Evolutionary conservation across 2,113 vertebrate species (phyloP).

Genomic region (Dermatemys mawii): DNA sequence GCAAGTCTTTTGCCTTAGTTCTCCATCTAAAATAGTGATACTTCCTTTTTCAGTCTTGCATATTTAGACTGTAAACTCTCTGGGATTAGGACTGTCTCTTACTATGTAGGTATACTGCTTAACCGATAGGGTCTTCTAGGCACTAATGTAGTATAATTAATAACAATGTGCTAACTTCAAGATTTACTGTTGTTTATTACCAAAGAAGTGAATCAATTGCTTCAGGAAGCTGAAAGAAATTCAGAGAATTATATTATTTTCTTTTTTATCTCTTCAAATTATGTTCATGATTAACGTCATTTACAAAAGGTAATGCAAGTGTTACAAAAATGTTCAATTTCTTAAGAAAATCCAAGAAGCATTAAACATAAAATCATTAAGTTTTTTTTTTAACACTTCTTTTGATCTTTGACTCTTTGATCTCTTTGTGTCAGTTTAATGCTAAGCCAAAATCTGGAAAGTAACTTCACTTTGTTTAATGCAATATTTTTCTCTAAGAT

Average conservation of each 20-base stretch:
- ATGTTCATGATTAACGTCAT: background rate
- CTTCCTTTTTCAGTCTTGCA: background rate
- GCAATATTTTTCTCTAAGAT: background rate
- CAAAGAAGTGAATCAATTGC: background rate
- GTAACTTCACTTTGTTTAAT: background rate
- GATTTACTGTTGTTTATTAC: background rate
- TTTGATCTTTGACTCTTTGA: background rate
- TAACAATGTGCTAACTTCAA: background rate
- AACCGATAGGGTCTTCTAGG: background rate
- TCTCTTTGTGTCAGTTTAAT: background rate
- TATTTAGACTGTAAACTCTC: background rate
- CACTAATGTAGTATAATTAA: accelerated
- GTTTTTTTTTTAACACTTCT: background rate
- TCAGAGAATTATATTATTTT: background rate
- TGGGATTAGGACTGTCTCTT: background rate
- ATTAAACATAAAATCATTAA: background rate
- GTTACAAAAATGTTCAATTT: accelerated
- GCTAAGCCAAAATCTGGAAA: background rate
- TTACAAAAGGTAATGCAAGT: background rate
- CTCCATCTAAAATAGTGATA: accelerated
- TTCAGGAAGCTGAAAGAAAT: background rate
- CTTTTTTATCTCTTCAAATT: background rate
- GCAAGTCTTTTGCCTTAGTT: background rate
- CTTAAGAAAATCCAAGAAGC: background rate
- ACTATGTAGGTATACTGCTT: background rate